Base-by-base conservation (phyloP, 2,797 vertebrate species). In the Brachymystax lenok region DNA sequence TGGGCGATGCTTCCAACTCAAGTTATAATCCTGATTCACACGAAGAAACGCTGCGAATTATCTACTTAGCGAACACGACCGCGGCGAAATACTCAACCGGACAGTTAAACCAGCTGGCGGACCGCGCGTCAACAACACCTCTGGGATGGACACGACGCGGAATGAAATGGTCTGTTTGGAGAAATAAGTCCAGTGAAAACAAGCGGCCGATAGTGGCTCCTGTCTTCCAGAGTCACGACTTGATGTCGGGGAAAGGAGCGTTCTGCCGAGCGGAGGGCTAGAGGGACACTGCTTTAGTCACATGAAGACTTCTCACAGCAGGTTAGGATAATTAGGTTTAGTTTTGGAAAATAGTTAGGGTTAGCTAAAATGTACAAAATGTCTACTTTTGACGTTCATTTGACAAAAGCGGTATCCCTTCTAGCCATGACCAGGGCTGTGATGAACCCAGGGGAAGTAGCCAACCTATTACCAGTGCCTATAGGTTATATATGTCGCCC, bases 161-260 rank as follows among this genome's bases (percentile, higher is more conserved):
- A 91, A 92, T 92, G 92, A 93, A 92, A 93, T 92, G 93, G 91
- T 86, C 8, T 90, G 90, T 88, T 86, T 87, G 85, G 85, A 85
- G 90, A 93, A 94, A 93, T 76, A 91, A 95, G 95, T 91, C 92
- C 94, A 95, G 93, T 59, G 93, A 94, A 94, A 94, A 92, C 66
- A 93, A 94, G 94, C 90, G 92, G 92, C 94, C 93, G 92, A 92
- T 90, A 92, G 89, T 93, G 89, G 91, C 94, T 93, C 93, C 92
- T 92, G 88, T 90, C 92, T 90, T 90, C 84, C 90, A 89, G 93
- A 85, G 92, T 94, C 92, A 95, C 92, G 90, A 92, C 90, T 90
- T 92, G 93, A 95, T 94, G 89, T 90, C 91, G 93, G 92, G 80
- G 92, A 92, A 92, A 92, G 91, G 92, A 94, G 92, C 92, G 82